phyloP scores from a whole-genome alignment of 2,113 vertebrate genomes.

The Myotis davidii region DNA sequence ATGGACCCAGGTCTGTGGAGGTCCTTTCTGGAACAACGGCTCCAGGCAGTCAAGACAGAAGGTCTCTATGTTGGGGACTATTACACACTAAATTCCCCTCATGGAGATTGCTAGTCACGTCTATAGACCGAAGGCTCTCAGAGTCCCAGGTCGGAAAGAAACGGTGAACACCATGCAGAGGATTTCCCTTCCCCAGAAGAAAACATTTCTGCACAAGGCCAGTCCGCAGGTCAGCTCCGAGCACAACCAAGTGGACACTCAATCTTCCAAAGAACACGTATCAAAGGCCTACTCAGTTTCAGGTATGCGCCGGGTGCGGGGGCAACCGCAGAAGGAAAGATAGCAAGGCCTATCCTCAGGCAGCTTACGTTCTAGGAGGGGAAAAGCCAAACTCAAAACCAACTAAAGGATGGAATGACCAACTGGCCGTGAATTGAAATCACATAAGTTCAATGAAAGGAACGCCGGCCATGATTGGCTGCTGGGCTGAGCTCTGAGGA shows the following conservation, averaged over 20 bases:
- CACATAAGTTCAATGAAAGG: background rate
- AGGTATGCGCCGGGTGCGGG: background rate
- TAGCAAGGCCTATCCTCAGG: background rate
- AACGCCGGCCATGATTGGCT: rapidly evolving
- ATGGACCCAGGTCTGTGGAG: background rate
- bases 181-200: background rate
- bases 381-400: background rate
- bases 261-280: background rate
- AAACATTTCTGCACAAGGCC: background rate
- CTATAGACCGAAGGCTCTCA: background rate
- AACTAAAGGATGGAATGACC: background rate
- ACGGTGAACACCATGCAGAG: background rate
- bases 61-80: background rate
- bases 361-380: background rate
- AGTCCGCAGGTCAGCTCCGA: background rate
- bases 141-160: background rate
- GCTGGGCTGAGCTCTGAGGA: background rate
- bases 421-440: background rate
- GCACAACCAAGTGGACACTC: background rate
- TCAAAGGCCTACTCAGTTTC: background rate
- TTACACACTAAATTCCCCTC: background rate
- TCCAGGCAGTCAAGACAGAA: background rate
- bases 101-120: background rate
- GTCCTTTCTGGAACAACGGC: background rate
- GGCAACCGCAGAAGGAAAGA: background rate